Conservation (phyloP, 2,113 vertebrate species). For the Chamaea fasciata region DNA sequence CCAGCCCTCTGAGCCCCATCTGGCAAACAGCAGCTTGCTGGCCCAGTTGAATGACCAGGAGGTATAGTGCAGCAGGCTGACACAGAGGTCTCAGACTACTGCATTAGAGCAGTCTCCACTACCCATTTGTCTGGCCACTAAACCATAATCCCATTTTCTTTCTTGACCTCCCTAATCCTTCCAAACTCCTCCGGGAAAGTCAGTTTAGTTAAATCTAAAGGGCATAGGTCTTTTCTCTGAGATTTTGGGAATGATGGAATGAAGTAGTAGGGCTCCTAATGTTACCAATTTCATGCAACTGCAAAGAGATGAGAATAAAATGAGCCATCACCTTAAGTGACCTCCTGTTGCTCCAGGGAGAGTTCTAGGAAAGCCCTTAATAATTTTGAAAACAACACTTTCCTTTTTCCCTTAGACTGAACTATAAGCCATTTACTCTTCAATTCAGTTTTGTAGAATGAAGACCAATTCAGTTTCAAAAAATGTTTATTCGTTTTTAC, state of each 20-base stretch:
- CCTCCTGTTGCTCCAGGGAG: background rate
- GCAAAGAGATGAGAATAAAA: background rate
- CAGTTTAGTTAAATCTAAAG: background rate
- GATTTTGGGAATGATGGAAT: background rate
- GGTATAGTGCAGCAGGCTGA: background rate
- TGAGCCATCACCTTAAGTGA: background rate
- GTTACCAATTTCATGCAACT: background rate
- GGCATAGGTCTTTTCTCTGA: background rate
- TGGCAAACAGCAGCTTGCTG: background rate
- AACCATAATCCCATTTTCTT: background rate
- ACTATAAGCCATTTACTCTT: background rate
- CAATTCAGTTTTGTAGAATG: background rate
- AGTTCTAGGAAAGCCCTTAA: background rate
- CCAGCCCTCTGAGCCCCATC: background rate
- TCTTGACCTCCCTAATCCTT: background rate
- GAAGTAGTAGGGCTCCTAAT: background rate
- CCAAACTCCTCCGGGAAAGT: background rate
- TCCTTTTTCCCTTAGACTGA: background rate
- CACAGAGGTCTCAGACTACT: background rate
- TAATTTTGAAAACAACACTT: background rate
- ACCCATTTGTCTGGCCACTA: background rate
- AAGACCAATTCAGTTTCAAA: background rate
- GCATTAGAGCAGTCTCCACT: background rate
- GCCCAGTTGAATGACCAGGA: background rate
- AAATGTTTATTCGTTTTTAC: background rate